A percentile compares a stretch with the other conserved stretches of the same genome.
Evolutionary conservation across 2,113 vertebrate species (phyloP).

Genomic region (Peromyscus polionotus): DNA sequence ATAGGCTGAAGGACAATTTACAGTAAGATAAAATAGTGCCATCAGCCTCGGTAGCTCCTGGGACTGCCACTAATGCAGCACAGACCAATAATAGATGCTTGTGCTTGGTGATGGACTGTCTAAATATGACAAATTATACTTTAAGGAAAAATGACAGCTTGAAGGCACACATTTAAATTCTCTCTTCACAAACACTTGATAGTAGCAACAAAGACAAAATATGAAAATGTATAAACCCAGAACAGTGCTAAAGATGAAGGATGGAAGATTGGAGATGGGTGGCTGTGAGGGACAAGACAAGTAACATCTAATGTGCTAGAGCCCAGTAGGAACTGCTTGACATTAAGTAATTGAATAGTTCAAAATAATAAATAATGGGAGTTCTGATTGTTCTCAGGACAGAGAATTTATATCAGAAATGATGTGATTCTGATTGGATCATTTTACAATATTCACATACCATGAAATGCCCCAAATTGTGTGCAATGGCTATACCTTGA

Average conservation of each 20-base stretch:
- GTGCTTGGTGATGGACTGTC: constrained; percentile 45
- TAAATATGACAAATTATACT: constrained; percentile 72
- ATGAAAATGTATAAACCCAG: constrained; percentile 39
- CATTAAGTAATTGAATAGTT: not conserved
- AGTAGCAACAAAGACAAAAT: constrained; percentile 20
- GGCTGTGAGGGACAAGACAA: not conserved
- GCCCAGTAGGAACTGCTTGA: not conserved
- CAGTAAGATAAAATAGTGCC: constrained; percentile 63
- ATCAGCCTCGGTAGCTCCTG: constrained; percentile 58
- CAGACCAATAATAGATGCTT: constrained; percentile 68
- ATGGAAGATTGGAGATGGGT: not conserved
- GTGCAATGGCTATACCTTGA: not conserved
- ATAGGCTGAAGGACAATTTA: constrained; percentile 50
- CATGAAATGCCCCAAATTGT: not conserved
- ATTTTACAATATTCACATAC: not conserved
- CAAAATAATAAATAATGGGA: not conserved
- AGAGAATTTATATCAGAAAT: not conserved
- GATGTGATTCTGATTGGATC: not conserved
- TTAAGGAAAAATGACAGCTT: constrained; percentile 72
- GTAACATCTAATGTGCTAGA: not conserved
- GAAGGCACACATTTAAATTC: constrained; percentile 55
- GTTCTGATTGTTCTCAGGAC: not conserved
- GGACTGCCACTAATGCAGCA: constrained; percentile 49
- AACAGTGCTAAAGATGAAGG: not conserved
- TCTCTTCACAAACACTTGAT: constrained; percentile 38